Evolutionary conservation across 2,113 vertebrate species (phyloP), one percentile per base, ranked within the genome.

Genomic region (Oncorhynchus gorbuscha): DNA sequence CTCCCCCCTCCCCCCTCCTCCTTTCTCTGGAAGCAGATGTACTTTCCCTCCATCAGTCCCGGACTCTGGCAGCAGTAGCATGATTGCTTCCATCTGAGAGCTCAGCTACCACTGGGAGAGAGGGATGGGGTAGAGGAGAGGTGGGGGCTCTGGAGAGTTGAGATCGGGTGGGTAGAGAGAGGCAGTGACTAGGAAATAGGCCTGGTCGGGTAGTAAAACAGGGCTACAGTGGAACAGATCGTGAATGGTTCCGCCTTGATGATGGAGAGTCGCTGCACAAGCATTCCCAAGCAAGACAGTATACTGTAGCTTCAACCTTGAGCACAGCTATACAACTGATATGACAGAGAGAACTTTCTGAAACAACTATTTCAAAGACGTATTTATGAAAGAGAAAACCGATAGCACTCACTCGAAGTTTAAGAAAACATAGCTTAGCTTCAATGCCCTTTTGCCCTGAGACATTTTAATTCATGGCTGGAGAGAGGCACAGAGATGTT

Each of bases 81-180:
- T 35, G 66, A 68, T 35, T 68, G 66, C 66, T 68, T 68, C 30
- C 66, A 68, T 68, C 66, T 68, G 66, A 68, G 13, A 20, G 66
- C 66, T 16, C 30, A 35, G 51, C 64, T 66, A 66, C 39, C 9
- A 3, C 39, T 11, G 55, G 20, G 55, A 45, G 39, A 45, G 39
- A 45, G 39, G 39, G 39, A 45, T 45, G 39, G 39, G 39, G 39
- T 45, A 11, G 16, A 55, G 16, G 51, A 55, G 51, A 55, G 51
- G 14, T 55, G 51, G 16, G 5, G 3, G 51, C 14, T 55, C 51
- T 55, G 51, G 51, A 11, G 39, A 11, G 39, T 45, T 11, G 9
- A 12, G 39, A 45, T 45, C 9, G 3, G 6, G 35, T 14, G 45
- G 20, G 45, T 11, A 71, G 69, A 71, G 45, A 49, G 49, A 58